Conservation (phyloP, 2,888 invertebrate species). For the Agrilus mali region DNA sequence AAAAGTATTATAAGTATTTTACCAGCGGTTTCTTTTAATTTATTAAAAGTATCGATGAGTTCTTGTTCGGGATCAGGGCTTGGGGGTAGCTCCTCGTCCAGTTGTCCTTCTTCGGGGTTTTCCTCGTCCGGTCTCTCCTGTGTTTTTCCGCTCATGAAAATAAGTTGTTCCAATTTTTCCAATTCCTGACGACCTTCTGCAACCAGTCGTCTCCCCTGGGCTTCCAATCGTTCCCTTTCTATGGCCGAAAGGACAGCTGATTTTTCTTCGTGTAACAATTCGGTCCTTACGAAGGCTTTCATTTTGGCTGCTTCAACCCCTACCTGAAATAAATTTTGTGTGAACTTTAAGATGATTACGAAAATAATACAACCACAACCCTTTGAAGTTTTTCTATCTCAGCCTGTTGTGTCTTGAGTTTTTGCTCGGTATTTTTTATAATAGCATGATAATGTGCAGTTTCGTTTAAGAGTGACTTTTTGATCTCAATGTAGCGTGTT, state of each 20-base stretch:
- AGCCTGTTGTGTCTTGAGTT: conserved; percentile 51
- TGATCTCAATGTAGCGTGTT: conserved; percentile 62
- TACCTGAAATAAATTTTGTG: too few relatives aligned
- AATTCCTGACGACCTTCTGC: conserved; percentile 58
- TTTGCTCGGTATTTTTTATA: conserved; percentile 53
- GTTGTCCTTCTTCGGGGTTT: conserved; percentile 22
- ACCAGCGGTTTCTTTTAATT: conserved; percentile 66
- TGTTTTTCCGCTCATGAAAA: conserved; percentile 49
- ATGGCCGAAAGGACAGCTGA: conserved; percentile 54
- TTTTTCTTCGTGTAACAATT: conserved; percentile 56
- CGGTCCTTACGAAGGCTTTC: conserved; percentile 54
- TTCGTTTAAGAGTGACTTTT: conserved; percentile 55
- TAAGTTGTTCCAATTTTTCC: conserved; percentile 63
- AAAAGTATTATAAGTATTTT: conserved; percentile 7
- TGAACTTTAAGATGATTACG: too few relatives aligned
- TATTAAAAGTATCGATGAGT: conserved; percentile 56
- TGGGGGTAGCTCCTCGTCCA: conserved; percentile 5
- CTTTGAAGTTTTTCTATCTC: conserved; percentile 63
- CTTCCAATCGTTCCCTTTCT: conserved; percentile 48
- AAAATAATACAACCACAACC: too few relatives aligned
- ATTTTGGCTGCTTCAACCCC: conserved; percentile 63
- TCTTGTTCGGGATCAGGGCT: conserved; percentile 28
- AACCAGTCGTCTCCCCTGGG: conserved; percentile 55
- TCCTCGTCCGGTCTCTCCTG: conserved; percentile 26
- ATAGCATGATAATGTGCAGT: conserved; percentile 63